Percentiles rank a stretch among this genome's conserved stretches.
Conservation (phyloP, 2,888 invertebrate genomes). For the Pelosia muscerda region DNA sequence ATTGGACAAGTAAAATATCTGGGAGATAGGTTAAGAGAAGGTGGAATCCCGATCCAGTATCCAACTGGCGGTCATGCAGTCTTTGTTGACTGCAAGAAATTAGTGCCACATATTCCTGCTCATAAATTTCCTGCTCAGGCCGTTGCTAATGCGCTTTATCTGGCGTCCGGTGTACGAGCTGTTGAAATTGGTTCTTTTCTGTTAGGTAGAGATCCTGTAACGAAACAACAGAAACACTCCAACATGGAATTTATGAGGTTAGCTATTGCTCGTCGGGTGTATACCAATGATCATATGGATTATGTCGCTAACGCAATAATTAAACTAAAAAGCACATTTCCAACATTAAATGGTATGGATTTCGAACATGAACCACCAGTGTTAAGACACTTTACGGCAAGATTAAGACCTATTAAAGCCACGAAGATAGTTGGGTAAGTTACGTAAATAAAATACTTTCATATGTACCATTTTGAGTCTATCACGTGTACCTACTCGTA, state of each 20-base stretch:
- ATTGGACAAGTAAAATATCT: constrained; percentile 26
- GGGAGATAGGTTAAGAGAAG: constrained; percentile 18
- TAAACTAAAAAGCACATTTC: constrained; percentile 11
- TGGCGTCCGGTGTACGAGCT: constrained; percentile 21
- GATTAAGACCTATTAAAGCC: constrained; percentile 18
- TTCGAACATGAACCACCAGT: constrained; percentile 25
- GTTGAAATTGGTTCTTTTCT: constrained; percentile 26
- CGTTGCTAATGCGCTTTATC: constrained; percentile 20
- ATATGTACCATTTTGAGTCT: no score
- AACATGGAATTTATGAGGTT: constrained; percentile 25
- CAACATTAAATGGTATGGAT: constrained; percentile 11
- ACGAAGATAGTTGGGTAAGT: constrained; percentile 5
- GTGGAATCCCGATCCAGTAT: constrained; percentile 23
- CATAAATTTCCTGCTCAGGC: constrained; percentile 25
- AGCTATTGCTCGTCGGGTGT: constrained; percentile 25
- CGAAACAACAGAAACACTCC: constrained; percentile 18
- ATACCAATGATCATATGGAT: constrained; percentile 30
- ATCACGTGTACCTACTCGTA: no score
- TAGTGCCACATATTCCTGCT: constrained; percentile 25
- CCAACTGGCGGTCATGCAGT: constrained; percentile 29
- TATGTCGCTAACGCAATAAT: constrained; percentile 24
- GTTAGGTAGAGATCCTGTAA: constrained; percentile 23
- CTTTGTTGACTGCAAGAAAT: constrained; percentile 19
- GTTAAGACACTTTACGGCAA: constrained; percentile 26
- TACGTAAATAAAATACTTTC: neutral